Base-by-base conservation (phyloP, 1,140 invertebrate genomes). In the Popillia japonica region DNA sequence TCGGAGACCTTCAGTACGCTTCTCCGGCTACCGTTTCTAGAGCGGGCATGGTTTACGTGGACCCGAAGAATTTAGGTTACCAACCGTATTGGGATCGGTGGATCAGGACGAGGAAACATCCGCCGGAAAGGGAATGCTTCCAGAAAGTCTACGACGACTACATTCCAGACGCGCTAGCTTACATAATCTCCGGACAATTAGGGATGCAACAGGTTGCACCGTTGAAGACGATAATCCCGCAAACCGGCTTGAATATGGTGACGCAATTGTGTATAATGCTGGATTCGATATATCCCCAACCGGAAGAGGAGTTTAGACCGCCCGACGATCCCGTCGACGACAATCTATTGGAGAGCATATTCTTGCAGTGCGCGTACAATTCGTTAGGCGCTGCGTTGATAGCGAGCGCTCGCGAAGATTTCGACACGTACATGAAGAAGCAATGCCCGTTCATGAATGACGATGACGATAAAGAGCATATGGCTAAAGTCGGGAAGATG, bases 11-110 rank as follows among this genome's bases (percentile, higher is more conserved):
- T 61, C 92, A 93, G 83, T 96, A 95, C 83, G 96, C 96, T 0
- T 97, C 96, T 0, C 96, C 96, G 0, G 95, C 96, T 0, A 97
- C 95, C 0, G 95, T 98, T 0, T 97, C 95, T 0, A 90, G 96
- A 78, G 95, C 95, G 7, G 96, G 96, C 27, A 96, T 98, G 95
- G 95, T 98, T 6, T 98, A 94, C 83, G 95, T 98, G 41, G 96
- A 97, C 84, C 95, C 96, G 0, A 96, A 96, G 86, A 96, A 96
- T 88, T 88, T 98, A 34, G 94, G 95, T 0, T 96, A 94, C 84
- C 88, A 92, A 79, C 95, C 96, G 0, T 97, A 92, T 86, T 96
- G 96, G 94, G 88, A 94, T 48, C 91, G 91, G 85, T 97, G 93
- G 93, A 84, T 96, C 87, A 92, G 87, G 87, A 79, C 86, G 77